Evolutionary conservation across 2,888 invertebrate species (phyloP).

Genomic region (Clepsis dumicolana): DNA sequence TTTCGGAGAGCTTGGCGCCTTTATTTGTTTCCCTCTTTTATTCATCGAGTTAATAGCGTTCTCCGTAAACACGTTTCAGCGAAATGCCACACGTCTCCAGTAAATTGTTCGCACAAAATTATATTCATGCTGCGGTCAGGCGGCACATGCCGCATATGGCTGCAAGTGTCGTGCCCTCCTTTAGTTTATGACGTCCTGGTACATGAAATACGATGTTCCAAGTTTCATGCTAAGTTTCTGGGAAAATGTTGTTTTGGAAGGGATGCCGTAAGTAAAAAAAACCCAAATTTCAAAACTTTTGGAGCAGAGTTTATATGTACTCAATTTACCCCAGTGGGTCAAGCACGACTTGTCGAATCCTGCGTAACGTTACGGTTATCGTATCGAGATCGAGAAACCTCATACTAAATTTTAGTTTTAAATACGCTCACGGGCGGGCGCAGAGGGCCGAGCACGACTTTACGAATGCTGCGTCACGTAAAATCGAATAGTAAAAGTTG

Average conservation of each 20-base stretch:
- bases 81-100: conserved; percentile 12
- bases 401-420: no score
- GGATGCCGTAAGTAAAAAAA: not conserved
- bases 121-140: conserved; percentile 26
- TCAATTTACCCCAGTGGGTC: no score
- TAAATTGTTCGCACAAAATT: conserved; percentile 32
- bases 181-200: conserved; percentile 26
- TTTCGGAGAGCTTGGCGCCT: conserved; percentile 11
- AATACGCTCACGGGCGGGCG: no score
- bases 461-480: no score
- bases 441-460: no score
- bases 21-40: conserved; percentile 2
- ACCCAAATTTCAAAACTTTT: no score
- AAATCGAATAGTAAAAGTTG: no score
- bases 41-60: not conserved
- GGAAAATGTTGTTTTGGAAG: not conserved
- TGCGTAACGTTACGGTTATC: no score
- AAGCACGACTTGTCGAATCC: no score
- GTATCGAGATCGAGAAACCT: no score
- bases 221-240: conserved; percentile 11
- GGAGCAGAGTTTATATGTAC: no score
- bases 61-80: conserved; percentile 5
- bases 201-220: conserved; percentile 30
- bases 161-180: conserved; percentile 5
- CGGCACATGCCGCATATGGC: conserved; percentile 21